These are phyloP conservation scores for Argyrosomus regius DNA, from an alignment of 2,797 vertebrate species.

Conservation along the genomic window DNA sequence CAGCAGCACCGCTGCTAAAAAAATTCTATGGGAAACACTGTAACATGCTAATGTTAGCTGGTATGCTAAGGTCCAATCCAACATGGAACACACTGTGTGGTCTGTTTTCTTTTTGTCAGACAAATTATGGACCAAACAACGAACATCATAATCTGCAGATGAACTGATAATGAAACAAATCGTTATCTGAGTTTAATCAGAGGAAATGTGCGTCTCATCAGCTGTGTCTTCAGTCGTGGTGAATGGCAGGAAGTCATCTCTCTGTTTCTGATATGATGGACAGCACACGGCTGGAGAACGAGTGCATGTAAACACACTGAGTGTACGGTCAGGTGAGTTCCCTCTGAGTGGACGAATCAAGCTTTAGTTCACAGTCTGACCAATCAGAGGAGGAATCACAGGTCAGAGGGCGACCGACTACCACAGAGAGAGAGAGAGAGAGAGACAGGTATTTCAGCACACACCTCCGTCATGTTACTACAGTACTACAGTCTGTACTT, in stretches of 20 bases:
- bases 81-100: no score
- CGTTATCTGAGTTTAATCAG: no score
- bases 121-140: no score
- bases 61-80: no score
- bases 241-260: not conserved
- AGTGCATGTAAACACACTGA: not conserved
- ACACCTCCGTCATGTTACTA: no score
- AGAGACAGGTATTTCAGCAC: not conserved
- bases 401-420: conserved; percentile 1
- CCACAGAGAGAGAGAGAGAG: not conserved
- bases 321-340: not conserved
- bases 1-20: no score
- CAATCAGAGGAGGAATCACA: not conserved
- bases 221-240: not conserved
- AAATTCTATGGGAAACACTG: no score
- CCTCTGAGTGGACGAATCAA: not conserved
- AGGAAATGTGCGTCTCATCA: not conserved
- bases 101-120: no score
- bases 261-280: not conserved
- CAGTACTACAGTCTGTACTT: no score
- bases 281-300: not conserved
- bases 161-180: no score
- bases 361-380: not conserved
- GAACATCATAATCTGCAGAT: no score
- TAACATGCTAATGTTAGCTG: no score